A percentile compares a stretch with the other conserved stretches of the same genome.
Evolutionary conservation across 2,888 invertebrate genomes (phyloP).

Genomic region (Netelia melanura): DNA sequence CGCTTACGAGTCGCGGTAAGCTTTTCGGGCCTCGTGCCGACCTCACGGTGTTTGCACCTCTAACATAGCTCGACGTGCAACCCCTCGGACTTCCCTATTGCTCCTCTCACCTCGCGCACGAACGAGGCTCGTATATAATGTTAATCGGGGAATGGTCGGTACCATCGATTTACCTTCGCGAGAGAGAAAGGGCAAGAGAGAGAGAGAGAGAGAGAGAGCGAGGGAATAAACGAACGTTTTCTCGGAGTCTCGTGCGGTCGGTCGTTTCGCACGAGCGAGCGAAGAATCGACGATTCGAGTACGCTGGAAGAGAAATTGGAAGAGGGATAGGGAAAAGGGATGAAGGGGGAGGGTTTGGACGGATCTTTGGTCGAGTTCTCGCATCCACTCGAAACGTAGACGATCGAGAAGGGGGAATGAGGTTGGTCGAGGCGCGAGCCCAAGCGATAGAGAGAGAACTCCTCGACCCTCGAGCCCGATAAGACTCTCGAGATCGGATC

Average conservation of each 20-base stretch:
- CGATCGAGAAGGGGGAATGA: not conserved
- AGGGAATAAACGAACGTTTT: conserved; percentile 17
- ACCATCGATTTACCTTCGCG: conserved; percentile 44
- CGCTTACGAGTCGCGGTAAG: conserved; percentile 21
- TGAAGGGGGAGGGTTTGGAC: conserved; percentile 33
- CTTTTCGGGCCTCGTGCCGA: conserved; percentile 36
- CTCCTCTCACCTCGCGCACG: too few species aligned
- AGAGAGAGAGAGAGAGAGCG: not conserved
- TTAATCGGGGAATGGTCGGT: conserved; percentile 4
- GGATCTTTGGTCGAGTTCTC: conserved; percentile 10
- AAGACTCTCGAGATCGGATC: conserved; percentile 55
- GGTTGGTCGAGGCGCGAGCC: conserved; percentile 15
- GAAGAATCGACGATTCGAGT: conserved; percentile 30
- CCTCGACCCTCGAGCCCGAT: conserved; percentile 31
- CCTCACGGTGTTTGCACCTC: not conserved
- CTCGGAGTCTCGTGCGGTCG: conserved; percentile 21
- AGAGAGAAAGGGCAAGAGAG: too few species aligned
- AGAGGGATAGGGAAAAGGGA: conserved; percentile 41
- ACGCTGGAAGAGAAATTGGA: conserved; percentile 51
- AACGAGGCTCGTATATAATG: not conserved
- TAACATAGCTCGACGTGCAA: too few species aligned
- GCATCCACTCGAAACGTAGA: conserved; percentile 38
- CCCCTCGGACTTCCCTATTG: not conserved
- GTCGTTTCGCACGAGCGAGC: conserved; percentile 47
- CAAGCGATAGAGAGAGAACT: not conserved